Conservation (phyloP, 2,797 vertebrate species). For the Buphagus erythrorhynchus region DNA sequence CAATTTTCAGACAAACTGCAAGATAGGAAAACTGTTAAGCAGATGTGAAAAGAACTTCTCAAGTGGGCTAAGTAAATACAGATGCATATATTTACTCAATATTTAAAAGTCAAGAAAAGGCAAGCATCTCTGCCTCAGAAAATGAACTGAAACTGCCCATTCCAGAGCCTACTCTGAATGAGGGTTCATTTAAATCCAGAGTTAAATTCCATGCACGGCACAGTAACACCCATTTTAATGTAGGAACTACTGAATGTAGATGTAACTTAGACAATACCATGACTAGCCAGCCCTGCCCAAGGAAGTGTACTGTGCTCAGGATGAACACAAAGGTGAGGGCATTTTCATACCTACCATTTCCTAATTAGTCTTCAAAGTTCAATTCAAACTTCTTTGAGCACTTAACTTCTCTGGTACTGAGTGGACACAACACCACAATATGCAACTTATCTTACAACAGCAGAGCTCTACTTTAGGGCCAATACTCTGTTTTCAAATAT, state of each 20-base stretch:
- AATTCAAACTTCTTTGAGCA: neutral
- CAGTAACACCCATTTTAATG: accelerated
- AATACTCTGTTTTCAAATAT: neutral
- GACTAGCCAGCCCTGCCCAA: neutral
- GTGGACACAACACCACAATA: neutral
- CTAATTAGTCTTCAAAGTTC: neutral
- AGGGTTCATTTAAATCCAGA: neutral
- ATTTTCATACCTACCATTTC: neutral
- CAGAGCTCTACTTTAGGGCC: neutral
- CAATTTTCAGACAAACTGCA: neutral
- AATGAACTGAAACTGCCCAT: neutral
- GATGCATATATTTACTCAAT: neutral
- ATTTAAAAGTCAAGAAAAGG: neutral
- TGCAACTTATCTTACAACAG: neutral
- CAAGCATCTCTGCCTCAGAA: neutral
- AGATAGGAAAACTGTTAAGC: neutral
- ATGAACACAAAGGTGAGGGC: neutral
- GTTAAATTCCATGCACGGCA: accelerated
- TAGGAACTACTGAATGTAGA: neutral
- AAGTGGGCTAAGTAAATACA: neutral
- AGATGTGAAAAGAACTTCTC: neutral
- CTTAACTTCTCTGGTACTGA: neutral
- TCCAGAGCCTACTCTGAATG: neutral
- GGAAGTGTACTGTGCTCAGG: neutral
- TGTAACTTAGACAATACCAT: accelerated